phyloP scores from a whole-genome alignment of 2,888 invertebrate genomes.

The Xylophagus ater region DNA sequence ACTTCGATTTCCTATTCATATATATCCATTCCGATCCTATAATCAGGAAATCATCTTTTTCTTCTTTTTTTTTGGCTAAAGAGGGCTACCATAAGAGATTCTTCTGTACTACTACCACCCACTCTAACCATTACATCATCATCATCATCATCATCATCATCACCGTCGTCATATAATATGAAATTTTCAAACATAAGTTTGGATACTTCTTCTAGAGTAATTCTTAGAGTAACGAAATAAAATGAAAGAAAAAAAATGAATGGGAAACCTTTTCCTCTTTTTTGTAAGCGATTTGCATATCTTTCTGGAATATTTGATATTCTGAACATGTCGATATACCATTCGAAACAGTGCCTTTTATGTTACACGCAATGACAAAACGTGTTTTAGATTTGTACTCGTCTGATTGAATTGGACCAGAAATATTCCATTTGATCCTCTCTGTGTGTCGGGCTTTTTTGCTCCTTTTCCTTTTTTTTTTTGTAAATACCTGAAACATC shows the following conservation, averaged over 20 bases:
- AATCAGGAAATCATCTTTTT: slow-evolving; percentile 17
- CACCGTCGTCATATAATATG: slow-evolving; percentile 15
- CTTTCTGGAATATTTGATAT: slow-evolving; percentile 12
- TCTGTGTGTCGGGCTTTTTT: too few relatives aligned
- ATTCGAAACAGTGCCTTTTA: slow-evolving; percentile 13
- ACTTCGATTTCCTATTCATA: slow-evolving; percentile 16
- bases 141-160: too few relatives aligned
- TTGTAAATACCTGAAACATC: too few relatives aligned
- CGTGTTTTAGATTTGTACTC: slow-evolving; percentile 17
- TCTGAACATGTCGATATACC: slow-evolving; percentile 13
- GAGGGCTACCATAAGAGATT: too few relatives aligned
- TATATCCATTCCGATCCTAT: slow-evolving; percentile 12
- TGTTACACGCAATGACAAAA: slow-evolving; percentile 16
- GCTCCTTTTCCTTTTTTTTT: too few relatives aligned
- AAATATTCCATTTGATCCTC: slow-evolving; percentile 18
- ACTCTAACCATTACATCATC: too few relatives aligned
- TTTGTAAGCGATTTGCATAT: slow-evolving; percentile 15
- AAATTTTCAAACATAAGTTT: slow-evolving; percentile 13
- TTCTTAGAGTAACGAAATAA: too few relatives aligned
- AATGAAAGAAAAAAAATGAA: slow-evolving; percentile 10
- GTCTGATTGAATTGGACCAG: slow-evolving; percentile 17
- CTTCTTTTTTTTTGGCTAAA: too few relatives aligned
- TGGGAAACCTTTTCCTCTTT: too few relatives aligned
- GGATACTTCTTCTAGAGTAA: too few relatives aligned
- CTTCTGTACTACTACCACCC: too few relatives aligned